Conservation (phyloP, 2,888 invertebrate genomes). For the Trachelus stipa region DNA sequence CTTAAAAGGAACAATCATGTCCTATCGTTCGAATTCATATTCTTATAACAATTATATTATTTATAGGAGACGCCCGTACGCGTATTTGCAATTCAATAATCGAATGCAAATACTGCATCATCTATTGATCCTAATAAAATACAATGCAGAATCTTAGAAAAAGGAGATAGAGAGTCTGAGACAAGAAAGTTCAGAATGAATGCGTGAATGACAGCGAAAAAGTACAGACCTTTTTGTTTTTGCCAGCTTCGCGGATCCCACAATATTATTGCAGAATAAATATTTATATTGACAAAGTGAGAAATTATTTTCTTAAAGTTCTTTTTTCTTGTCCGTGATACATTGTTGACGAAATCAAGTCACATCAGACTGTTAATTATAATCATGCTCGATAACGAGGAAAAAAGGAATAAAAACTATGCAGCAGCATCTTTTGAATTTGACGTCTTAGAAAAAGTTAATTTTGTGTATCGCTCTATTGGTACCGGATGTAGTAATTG, state of each 20-base stretch:
- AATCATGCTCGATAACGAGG: too few relatives aligned
- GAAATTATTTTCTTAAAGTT: not conserved
- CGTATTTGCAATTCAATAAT: not conserved
- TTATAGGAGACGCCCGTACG: not conserved
- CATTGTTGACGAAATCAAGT: not conserved
- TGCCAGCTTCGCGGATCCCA: slow-evolving; percentile 49
- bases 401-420: not conserved
- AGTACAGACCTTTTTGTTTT: slow-evolving; percentile 60
- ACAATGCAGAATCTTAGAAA: slow-evolving; percentile 41
- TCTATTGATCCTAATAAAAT: slow-evolving; percentile 42
- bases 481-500: too few relatives aligned
- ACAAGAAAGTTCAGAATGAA: slow-evolving; percentile 40
- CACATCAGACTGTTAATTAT: not conserved
- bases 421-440: too few relatives aligned
- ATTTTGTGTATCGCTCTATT: too few relatives aligned
- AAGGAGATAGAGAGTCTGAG: slow-evolving; percentile 11
- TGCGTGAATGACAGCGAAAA: slow-evolving; percentile 57
- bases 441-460: too few relatives aligned
- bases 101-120: not conserved
- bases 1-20: slow-evolving; percentile 40
- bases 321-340: not conserved
- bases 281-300: not conserved
- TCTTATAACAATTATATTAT: not conserved
- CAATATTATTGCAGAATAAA: slow-evolving; percentile 5
- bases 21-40: slow-evolving; percentile 34